Evolutionary conservation across 2,888 invertebrate genomes (phyloP), one percentile per base, ranked within the genome.

Genomic region (Rugalucina vietnamica): DNA sequence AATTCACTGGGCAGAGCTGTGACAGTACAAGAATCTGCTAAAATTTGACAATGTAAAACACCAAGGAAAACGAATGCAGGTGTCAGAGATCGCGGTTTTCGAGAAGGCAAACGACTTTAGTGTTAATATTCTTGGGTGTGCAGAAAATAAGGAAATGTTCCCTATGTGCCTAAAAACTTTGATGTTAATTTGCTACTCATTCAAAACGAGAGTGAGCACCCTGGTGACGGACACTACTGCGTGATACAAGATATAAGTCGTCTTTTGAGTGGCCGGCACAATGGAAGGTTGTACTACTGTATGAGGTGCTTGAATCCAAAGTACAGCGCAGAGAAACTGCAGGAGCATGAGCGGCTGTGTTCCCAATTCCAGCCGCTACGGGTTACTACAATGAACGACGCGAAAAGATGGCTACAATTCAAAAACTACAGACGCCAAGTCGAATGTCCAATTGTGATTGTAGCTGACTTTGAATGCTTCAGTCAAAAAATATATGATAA

Each of bases 381-480:
- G 8, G 21, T 54, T 2, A 29, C 27, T n/a, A 75, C 37, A 34
- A 32, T 34, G 2, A 54, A 74, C 1, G 4, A 49, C 24, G 75
- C 14, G 5, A 36, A 36, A 1, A 36, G 12, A 24, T 75, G 50
- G 32, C 34, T 75, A 24, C 8, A 34, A 24, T 75, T 75, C 57
- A 54, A n/a, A 36, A 75, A 75, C 57, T 34, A 75, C 57, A 18
- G 37, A 21, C 32, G 54, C 34, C 57, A 75, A 27, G 32, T 75
- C 1, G 57, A 57, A 36, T n/a, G 32, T 24, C 57, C 57, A 0
- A 57, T 75, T 57, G 57, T 75, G 3, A 75, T 75, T 24, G 57
- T 75, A 24, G 75, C 75, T 36, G 27, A 37, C 18, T 75, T 75
- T 32, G 54, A 54, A 27, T 75, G 75, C 24, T 75, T 10, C 57